These are phyloP conservation scores for Parnassius apollo DNA, from an alignment of 2,888 invertebrate genomes.

Conservation along the genomic window DNA sequence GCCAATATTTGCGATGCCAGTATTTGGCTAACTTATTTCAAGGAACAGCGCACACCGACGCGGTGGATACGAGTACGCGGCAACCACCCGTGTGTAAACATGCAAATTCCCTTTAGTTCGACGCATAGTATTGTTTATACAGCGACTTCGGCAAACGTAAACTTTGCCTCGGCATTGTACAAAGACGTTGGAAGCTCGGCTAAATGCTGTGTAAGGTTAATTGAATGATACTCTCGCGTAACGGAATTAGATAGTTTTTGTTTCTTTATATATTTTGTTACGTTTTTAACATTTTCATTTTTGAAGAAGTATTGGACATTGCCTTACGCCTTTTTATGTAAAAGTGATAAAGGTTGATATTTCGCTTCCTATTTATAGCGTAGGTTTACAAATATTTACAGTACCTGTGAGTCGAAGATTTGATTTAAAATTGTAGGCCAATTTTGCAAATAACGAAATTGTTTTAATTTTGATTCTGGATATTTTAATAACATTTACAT, in stretches of 20 bases:
- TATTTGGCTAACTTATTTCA: conserved; percentile 55
- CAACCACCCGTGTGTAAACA: conserved; percentile 49
- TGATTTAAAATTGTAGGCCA: too few species aligned
- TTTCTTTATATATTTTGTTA: conserved; percentile 4
- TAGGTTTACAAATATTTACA: too few species aligned
- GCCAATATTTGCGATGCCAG: conserved; percentile 45
- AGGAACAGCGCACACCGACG: conserved; percentile 27
- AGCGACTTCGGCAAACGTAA: conserved; percentile 53
- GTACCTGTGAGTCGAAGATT: too few species aligned
- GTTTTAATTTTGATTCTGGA: too few species aligned
- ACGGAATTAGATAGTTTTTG: conserved; percentile 15
- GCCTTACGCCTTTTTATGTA: too few species aligned
- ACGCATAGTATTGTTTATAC: conserved; percentile 56
- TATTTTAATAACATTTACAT: too few species aligned
- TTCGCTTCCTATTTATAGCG: too few species aligned
- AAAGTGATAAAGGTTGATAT: too few species aligned
- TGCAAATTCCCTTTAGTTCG: conserved; percentile 63
- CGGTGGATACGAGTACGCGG: conserved; percentile 26
- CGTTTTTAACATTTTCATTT: not conserved
- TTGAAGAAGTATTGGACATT: too few species aligned
- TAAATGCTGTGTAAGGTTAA: conserved; percentile 55
- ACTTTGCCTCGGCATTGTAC: conserved; percentile 53
- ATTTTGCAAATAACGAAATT: too few species aligned
- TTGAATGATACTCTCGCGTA: conserved; percentile 39
- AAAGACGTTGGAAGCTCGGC: conserved; percentile 50